Conservation (phyloP, 2,113 vertebrate genomes). For the Callipepla californica region DNA sequence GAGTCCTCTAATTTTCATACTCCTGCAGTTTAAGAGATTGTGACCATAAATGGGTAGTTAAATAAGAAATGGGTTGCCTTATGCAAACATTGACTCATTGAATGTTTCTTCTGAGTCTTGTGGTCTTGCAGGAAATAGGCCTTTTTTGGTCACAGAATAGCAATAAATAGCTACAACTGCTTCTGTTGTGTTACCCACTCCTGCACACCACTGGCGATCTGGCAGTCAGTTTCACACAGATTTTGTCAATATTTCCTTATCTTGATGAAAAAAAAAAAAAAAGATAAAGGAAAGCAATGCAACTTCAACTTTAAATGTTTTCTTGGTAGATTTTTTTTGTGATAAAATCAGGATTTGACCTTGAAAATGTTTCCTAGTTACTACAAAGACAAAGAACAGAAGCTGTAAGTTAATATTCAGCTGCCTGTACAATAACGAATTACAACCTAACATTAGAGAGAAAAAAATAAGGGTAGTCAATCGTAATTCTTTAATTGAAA, state of each 20-base stretch:
- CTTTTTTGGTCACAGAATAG: not conserved
- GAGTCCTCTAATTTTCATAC: not conserved
- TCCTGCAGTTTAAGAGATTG: not conserved
- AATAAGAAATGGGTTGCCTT: not conserved
- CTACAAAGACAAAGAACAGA: conserved; percentile 47
- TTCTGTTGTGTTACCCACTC: not conserved
- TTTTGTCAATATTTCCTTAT: not conserved
- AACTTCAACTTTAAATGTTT: not conserved
- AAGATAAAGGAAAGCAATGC: not conserved
- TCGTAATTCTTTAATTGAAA: conserved; percentile 61
- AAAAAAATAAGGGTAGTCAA: conserved; percentile 2
- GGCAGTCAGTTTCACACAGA: not conserved
- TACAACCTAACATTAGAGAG: conserved; percentile 18
- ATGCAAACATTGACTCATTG: not conserved
- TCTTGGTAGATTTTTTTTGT: not conserved
- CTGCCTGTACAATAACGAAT: conserved; percentile 12
- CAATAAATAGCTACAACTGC: not conserved
- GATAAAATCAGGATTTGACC: conserved; percentile 12
- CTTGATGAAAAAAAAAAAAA: not conserved
- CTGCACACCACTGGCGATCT: not conserved
- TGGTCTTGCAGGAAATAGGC: not conserved
- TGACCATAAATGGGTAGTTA: not conserved
- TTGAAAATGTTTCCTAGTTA: not conserved
- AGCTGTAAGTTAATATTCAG: conserved; percentile 32
- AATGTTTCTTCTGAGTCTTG: not conserved